Evolutionary conservation across 53 echinoderm and acorn worm species (phyloP).

Genomic region (Echinarachnius parma): DNA sequence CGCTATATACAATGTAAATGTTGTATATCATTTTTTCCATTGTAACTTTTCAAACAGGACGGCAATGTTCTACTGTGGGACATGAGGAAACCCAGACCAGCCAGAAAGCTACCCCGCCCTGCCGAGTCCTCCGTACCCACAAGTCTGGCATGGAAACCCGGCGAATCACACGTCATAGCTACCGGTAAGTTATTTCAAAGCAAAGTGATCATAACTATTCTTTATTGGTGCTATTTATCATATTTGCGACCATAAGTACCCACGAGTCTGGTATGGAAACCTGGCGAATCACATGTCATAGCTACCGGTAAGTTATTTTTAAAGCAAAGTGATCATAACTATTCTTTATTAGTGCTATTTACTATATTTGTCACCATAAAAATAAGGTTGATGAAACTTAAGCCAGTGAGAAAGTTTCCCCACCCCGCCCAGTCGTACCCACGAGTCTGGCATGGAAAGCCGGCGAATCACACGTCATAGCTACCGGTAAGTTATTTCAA

Average conservation of each 20-base stretch:
- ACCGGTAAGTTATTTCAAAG: too few relatives aligned
- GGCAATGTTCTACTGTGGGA: slow-evolving; percentile 87
- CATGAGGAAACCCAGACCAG: slow-evolving; percentile 87
- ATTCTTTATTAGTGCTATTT: too few relatives aligned
- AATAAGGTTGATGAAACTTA: slow-evolving; percentile 80
- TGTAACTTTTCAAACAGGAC: slow-evolving; percentile 69
- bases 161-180: slow-evolving; percentile 75
- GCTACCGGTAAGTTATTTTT: slow-evolving; percentile 87
- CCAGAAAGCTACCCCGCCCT: slow-evolving; percentile 50
- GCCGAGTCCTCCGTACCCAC: slow-evolving; percentile 58
- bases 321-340: too few relatives aligned
- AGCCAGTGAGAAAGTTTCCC: slow-evolving; percentile 67
- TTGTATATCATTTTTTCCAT: too few relatives aligned
- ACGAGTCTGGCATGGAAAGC: slow-evolving; percentile 86
- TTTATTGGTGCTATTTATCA: too few relatives aligned
- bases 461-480: slow-evolving; percentile 73
- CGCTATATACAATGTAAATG: too few relatives aligned
- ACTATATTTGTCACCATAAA: too few relatives aligned
- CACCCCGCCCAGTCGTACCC: slow-evolving; percentile 45
- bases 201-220: too few relatives aligned
- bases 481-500: slow-evolving; percentile 83
- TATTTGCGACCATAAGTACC: too few relatives aligned
- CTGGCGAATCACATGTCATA: slow-evolving; percentile 73
- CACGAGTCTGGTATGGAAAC: slow-evolving; percentile 82
- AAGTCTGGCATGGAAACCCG: slow-evolving; percentile 84